Evolutionary conservation across 2,888 invertebrate species (phyloP), one percentile per base, ranked within the genome.

Genomic region (Minunthozetes semirufus): DNA sequence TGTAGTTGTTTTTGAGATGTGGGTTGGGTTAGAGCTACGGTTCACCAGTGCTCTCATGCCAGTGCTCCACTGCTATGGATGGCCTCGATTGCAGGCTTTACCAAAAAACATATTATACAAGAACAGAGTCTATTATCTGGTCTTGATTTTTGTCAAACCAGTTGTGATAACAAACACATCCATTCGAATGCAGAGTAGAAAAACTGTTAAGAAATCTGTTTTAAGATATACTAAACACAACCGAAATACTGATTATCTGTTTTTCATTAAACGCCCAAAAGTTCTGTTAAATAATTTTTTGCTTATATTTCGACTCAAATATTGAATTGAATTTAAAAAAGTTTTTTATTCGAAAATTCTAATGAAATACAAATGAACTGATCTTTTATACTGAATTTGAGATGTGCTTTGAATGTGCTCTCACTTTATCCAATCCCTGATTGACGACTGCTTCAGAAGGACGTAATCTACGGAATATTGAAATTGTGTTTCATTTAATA

Each of bases 131-230:
- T 70, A 70, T 70, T 48, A 70, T 70, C 70, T 70, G 13, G 42
- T 70, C 70, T 66, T 70, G 70, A 70, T 70, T 70, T 70, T 70
- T 70, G 70, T 70, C 70, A 70, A 70, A 70, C 70, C 70, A 70
- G 70, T 70, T 70, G 70, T 70, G 70, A 70, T 70, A 70, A 70
- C 46, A 68, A 33, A 61, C 61, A 66, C 63, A 66, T 66, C 19
- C n/a, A 66, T 17, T 38, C 38, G n/a, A 11, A 15, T 59, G 27
- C 59, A 27, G 29, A 13, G 27, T 59, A 56, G 25, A 59, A 22
- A 2, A 56, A 19, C 13, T 22, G 22, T 22, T 17, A 56, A 25
- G 25, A 56, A 56, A 25, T 56, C 5, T 25, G 9, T 56, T 22
- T 22, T 25, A 56, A 22, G 22, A 25, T 27, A 59, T 27, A 13